A percentile compares a stretch with the other conserved stretches of the same genome.
Evolutionary conservation across 2,113 vertebrate genomes (phyloP).

Genomic region (Morone saxatilis): DNA sequence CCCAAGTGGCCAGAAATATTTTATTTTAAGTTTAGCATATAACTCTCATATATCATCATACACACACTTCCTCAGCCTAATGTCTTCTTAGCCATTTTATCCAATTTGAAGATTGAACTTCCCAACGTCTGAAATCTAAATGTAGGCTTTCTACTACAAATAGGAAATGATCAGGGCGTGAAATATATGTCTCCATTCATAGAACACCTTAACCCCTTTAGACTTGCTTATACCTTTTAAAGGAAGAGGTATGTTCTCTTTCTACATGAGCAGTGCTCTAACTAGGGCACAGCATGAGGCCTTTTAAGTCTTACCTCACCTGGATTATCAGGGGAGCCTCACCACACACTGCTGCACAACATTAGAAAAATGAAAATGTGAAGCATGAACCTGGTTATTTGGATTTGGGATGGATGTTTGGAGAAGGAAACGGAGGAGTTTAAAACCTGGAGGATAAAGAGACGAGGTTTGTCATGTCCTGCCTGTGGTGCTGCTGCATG

Average conservation of each 20-base stretch:
- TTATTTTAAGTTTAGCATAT: not conserved
- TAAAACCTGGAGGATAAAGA: constrained; percentile 43
- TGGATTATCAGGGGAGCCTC: constrained; percentile 51
- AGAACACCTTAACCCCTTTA: not conserved
- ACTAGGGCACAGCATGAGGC: constrained; percentile 59
- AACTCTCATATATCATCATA: too few relatives aligned
- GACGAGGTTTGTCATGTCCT: constrained; percentile 25
- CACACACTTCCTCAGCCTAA: not conserved
- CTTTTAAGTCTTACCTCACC: constrained; percentile 62
- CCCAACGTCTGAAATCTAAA: not conserved
- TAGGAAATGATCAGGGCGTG: not conserved
- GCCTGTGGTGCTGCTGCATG: constrained; percentile 45
- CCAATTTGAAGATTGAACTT: not conserved
- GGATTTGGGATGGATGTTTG: constrained; percentile 55
- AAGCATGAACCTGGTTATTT: constrained; percentile 51
- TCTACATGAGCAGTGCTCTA: constrained; percentile 27
- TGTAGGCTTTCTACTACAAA: not conserved
- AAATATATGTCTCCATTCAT: constrained; percentile 20
- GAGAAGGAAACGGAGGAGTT: constrained; percentile 37
- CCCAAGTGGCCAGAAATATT: not conserved
- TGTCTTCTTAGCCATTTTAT: not conserved
- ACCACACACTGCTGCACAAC: constrained; percentile 37
- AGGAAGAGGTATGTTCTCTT: constrained; percentile 17
- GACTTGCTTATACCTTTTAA: constrained; percentile 8
- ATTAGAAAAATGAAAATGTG: constrained; percentile 18